Base-by-base conservation (phyloP, 2,888 invertebrate species). In the Athrips mouffetella region DNA sequence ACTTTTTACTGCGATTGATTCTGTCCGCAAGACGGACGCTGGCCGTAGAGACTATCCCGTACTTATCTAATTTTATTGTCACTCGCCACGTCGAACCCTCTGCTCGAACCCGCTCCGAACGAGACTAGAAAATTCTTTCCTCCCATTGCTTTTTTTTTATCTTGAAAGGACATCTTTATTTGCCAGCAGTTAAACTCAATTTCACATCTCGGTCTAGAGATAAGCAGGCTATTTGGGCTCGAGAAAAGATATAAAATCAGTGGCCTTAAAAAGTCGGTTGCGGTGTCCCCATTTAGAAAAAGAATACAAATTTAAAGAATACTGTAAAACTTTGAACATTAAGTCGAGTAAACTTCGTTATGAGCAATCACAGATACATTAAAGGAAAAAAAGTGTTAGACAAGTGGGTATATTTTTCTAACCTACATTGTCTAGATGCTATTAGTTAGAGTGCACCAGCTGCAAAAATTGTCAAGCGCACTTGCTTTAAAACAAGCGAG, bases 41-140 rank as follows among this genome's bases (percentile, higher is more conserved):
- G 72, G 71, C 70, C 69, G 65, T 58, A 73, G 69, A 67, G 73
- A 73, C 78, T 78, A 79, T 83, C 80, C 81, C 72, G 79, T 80
- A 86, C 84, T 86, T 87, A 86, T 87, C 86, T 87, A 85, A 87
- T 87, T 87, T 87, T 87, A 87, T 85, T 86, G 85, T 87, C 85
- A 86, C 80, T 78, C 76, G 74, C 67, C 72, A 73, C 60, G 59
- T 60, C 59, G 55, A 60, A 64, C 65, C 65, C 65, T 65, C 62
- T 59, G 60, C 52, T 51, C 53, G 54, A 58, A 51, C 54, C 59
- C 55, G 53, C 51, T 56, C 52, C 51, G 47, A 53, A 60, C 62
- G 54, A 63, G 65, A 63, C 61, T 67, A 61, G 64, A 62, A 67
- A 66, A 67, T 52, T 49, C 48, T 45, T 45, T 48, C 42, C 44